phyloP scores from a whole-genome alignment of 92 coral and sea anemone species.

The Nematostella vectensis region DNA sequence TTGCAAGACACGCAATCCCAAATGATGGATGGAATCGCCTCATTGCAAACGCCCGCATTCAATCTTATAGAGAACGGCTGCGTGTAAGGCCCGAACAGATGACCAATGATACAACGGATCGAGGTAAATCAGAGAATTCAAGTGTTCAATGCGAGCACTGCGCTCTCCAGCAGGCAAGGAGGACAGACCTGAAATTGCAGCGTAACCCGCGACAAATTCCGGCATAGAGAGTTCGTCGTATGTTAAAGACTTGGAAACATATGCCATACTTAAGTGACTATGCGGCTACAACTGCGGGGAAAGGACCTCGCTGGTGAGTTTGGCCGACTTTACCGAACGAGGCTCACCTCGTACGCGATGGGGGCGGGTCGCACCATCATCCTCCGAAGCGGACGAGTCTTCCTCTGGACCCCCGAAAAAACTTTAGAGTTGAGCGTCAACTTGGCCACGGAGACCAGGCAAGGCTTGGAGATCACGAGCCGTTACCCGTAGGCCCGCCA shows the following conservation, averaged over 20 bases:
- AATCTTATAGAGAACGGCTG: slow-evolving; percentile 5
- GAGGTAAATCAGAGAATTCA: slow-evolving; percentile 11
- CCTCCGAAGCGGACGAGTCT: too few species aligned
- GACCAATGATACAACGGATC: slow-evolving; percentile 2
- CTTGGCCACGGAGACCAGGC: too few species aligned
- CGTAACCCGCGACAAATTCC: slow-evolving; percentile 6
- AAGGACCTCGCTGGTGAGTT: slow-evolving; percentile 2
- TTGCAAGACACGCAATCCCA: too few species aligned
- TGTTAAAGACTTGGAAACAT: neutral
- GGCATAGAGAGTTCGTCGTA: slow-evolving; percentile 5
- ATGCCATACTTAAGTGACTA: slow-evolving; percentile 10
- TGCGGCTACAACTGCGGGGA: slow-evolving; percentile 11
- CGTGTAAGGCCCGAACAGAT: slow-evolving; percentile 4
- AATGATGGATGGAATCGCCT: slow-evolving; percentile 5
- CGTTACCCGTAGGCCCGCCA: too few species aligned
- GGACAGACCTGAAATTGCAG: slow-evolving; percentile 1
- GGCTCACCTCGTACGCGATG: too few species aligned
- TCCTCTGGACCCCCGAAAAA: too few species aligned
- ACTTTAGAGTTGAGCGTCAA: too few species aligned
- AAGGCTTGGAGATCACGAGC: too few species aligned
- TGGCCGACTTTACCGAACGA: slow-evolving; percentile 12
- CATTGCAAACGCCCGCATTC: slow-evolving; percentile 4
- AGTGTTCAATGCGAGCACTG: slow-evolving; percentile 1
- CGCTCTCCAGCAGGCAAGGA: slow-evolving; percentile 1
- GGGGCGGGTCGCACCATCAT: too few species aligned